Evolutionary conservation across 2,113 vertebrate species (phyloP).

Genomic region (Myodes glareolus): DNA sequence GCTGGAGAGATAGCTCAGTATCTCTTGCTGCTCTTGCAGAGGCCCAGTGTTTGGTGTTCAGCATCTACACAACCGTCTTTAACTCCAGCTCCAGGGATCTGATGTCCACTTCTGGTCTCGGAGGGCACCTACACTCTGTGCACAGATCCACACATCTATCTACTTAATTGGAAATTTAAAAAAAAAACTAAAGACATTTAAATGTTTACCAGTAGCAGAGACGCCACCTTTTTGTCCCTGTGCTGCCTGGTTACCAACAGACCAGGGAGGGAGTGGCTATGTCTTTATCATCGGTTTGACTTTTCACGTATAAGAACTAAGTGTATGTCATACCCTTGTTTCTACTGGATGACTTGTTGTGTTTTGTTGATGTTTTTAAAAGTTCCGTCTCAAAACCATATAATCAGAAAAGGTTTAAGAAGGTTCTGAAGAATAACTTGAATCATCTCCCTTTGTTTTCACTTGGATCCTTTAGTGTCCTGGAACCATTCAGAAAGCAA

Average conservation of each 20-base stretch:
- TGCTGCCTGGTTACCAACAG: neutral
- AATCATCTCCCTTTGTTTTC: slow-evolving; percentile 17
- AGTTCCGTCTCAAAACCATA: neutral
- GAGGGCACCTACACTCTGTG: no score
- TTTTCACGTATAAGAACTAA: neutral
- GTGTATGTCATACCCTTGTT: neutral
- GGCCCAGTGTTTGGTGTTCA: neutral
- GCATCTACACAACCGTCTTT: no score
- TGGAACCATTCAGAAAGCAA: neutral
- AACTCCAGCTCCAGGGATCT: neutral
- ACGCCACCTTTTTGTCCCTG: neutral
- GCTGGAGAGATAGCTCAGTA: neutral
- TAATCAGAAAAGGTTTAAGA: neutral
- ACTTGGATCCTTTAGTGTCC: neutral
- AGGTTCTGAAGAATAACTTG: slow-evolving; percentile 3
- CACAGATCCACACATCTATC: neutral
- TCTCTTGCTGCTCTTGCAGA: no score
- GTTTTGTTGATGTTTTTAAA: neutral
- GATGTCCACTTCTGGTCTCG: no score
- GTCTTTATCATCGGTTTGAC: neutral
- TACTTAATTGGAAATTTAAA: neutral
- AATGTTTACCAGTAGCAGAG: neutral
- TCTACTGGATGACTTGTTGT: neutral
- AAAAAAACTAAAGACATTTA: neutral
- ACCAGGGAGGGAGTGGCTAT: neutral